phyloP scores from a whole-genome alignment of 1,140 invertebrate genomes.

The Microplitis mediator region DNA sequence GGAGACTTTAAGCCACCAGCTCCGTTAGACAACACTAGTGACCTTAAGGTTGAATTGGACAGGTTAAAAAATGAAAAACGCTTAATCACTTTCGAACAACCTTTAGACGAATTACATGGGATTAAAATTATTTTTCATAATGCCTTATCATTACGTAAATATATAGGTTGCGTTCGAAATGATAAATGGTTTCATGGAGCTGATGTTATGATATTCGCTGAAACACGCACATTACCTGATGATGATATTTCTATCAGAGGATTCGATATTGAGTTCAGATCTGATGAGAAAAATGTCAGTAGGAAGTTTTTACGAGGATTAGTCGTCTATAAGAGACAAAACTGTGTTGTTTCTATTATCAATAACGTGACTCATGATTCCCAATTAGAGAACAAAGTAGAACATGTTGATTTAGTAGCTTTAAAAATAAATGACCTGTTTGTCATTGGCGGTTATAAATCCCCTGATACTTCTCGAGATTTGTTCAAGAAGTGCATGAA shows the following conservation, averaged over 20 bases:
- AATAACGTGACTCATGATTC: too few relatives aligned
- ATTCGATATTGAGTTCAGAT: neutral
- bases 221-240: neutral
- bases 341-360: too few relatives aligned
- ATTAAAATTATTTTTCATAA: too few relatives aligned
- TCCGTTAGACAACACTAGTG: neutral
- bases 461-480: neutral
- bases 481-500: neutral
- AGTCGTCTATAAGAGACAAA: too few relatives aligned
- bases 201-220: neutral
- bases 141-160: neutral
- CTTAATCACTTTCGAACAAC: conserved; percentile 1
- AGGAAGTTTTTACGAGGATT: neutral
- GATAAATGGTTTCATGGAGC: neutral
- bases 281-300: neutral
- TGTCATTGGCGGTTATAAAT: neutral
- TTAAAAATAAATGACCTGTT: neutral
- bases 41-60: neutral
- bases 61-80: conserved; percentile 3
- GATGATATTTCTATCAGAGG: neutral
- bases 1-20: neutral
- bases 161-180: neutral
- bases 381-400: neutral
- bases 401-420: neutral
- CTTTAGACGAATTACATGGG: neutral